Evolutionary conservation across 2,888 invertebrate genomes (phyloP).

Genomic region (Torymus auratus): DNA sequence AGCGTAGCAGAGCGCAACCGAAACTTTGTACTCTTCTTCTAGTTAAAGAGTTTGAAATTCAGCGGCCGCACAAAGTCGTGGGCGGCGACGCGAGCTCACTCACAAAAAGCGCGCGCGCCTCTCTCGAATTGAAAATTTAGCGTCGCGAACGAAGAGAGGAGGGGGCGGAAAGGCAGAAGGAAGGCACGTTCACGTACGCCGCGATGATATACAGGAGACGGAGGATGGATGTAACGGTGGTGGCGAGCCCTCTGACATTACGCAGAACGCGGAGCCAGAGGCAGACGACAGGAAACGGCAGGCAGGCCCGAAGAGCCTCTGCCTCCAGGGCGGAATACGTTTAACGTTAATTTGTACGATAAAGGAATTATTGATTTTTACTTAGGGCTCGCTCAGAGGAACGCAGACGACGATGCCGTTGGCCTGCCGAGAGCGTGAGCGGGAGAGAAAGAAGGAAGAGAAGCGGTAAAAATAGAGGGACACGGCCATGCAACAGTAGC

Average conservation of each 20-base stretch:
- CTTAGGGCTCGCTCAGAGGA: slow-evolving; percentile 71
- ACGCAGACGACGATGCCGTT: slow-evolving; percentile 60
- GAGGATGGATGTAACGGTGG: slow-evolving; percentile 15
- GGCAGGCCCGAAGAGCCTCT: slow-evolving; percentile 4
- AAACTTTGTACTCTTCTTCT: slow-evolving; percentile 36
- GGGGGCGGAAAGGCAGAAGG: background rate
- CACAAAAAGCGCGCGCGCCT: background rate
- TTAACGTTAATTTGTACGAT: slow-evolving; percentile 75
- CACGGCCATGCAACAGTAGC: slow-evolving; percentile 59
- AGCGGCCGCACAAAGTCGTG: background rate
- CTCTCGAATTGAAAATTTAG: slow-evolving; percentile 38
- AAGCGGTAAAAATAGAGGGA: slow-evolving; percentile 58
- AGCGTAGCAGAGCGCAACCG: background rate
- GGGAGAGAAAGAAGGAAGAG: slow-evolving; percentile 22
- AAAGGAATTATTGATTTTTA: slow-evolving; percentile 76
- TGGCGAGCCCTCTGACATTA: slow-evolving; percentile 30
- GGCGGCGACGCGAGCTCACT: background rate
- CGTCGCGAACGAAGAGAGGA: background rate
- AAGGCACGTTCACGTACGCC: background rate
- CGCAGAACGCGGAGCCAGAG: slow-evolving; percentile 8
- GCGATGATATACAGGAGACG: slow-evolving; percentile 8
- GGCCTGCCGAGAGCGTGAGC: slow-evolving; percentile 43
- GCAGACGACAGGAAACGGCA: slow-evolving; percentile 16
- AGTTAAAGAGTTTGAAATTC: slow-evolving; percentile 45
- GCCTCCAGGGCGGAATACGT: slow-evolving; percentile 71